Base-by-base conservation (phyloP, 1,140 invertebrate genomes). In the Portunus trituberculatus region DNA sequence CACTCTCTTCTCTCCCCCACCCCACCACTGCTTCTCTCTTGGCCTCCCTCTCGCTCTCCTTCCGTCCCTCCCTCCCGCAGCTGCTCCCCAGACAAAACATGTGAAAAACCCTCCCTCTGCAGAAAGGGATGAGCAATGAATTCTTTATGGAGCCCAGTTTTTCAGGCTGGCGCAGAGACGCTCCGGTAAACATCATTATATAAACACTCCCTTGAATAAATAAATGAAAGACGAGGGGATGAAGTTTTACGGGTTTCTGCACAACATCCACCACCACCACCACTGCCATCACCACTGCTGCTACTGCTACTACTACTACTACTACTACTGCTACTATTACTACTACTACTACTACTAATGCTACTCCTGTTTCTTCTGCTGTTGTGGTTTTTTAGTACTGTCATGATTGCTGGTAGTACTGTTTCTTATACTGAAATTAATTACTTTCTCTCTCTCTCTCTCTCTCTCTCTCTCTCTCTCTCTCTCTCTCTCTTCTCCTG, bases 171-270 rank as follows among this genome's bases (percentile, higher is more conserved):
- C 88, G 82, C 86, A 86, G 93, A 46, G 93, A 94, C 93, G 93
- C 93, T 94, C 89, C 86, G 93, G 93, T 94, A 94, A 94, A 94
- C 93, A 94, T 94, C 93, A 94, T 94, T 94, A 94, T 94, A 94
- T 94, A 94, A 94, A 94, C 93, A 94, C 93, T 94, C 39, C 67
- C 93, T 94, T 91, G 89, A 94, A 91, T 91, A 94, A 94, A 91
- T 91, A 94, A 94, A 91, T 91, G 89, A 91, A 94, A 94, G 93
- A 94, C 89, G 93, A 52, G 93, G 89, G 89, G 91, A 91, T 76
- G 39, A 94, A 91, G 67, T 94, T 94, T 94, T 94, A 94, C 84
- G 93, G 89, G 48, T 94, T 94, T 94, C 89, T 94, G 93, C 93
- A 94, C 93, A 94, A 94, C 93, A 94, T 93, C 93, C 59, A 76